Base-by-base conservation (phyloP, 2,113 vertebrate genomes). In the Cricetomys ansorgei region DNA sequence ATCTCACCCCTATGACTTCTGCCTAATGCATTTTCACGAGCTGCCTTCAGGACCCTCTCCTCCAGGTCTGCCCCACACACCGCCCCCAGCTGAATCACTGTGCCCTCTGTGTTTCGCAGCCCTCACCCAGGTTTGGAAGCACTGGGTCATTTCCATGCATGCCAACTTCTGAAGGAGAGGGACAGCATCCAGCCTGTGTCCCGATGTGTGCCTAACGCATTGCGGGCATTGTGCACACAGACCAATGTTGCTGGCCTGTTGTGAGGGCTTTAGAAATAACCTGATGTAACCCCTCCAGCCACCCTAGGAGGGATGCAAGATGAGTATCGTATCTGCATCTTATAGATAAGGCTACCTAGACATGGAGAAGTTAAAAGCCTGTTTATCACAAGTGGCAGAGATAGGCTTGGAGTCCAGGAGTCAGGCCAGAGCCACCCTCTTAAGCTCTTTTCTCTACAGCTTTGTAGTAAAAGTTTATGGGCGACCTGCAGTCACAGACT, bases 161-260 rank as follows among this genome's bases (percentile, higher is more conserved):
- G 31, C 50, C 55, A 91, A 8, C 62, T 79, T 96, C 87, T 96
- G 23, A 31, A 93, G 88, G 50, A 25, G 53, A 76, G n/a, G 65
- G 70, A 23, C 43, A 23, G n/a, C 13, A 7, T 86, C n/a, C 34
- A 1, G 48, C 29, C 7, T 7, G 6, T n/a, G 69, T 64, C 62
- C 37, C 27, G 0, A 1, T n/a, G 67, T 40, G 43, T 50, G 37
- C 64, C 73, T 37, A 17, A 25, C 21, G 3, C 59, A 84, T 37
- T 31, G 88, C 50, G 64, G 84, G 89, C 9, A 53, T 8, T 6
- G 7, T 0, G 9, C 40, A 55, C 43, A 3, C 7, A 8, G n/a
- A 7, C 50, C 5, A 23, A 43, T 48, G 34, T 67, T 76, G 9
- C 27, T 59, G 3, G 34, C 34, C 0, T 31, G 72, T n/a, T 31